Evolutionary conservation across 2,888 invertebrate genomes (phyloP).

Genomic region (Drosophila histrio): DNA sequence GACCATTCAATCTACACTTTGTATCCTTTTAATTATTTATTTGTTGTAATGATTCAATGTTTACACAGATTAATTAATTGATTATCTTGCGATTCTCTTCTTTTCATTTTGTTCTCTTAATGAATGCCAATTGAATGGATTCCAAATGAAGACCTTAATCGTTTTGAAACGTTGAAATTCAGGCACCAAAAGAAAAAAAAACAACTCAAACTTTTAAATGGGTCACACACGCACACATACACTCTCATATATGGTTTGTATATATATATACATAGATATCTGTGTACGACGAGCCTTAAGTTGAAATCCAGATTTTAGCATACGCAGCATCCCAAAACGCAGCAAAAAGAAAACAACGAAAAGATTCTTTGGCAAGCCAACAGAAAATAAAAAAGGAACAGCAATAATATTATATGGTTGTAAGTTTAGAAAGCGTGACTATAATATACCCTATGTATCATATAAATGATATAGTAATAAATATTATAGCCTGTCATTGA

Average conservation of each 20-base stretch:
- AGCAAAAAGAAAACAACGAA: slow-evolving; percentile 1
- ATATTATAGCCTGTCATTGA: neutral
- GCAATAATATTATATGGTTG: neutral
- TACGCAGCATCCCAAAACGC: slow-evolving; percentile 45
- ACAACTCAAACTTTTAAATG: slow-evolving; percentile 31
- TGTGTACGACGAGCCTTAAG: slow-evolving; percentile 5
- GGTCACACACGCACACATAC: slow-evolving; percentile 37
- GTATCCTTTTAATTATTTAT: neutral
- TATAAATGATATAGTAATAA: neutral
- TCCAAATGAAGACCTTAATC: slow-evolving; percentile 2
- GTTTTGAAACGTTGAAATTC: slow-evolving; percentile 5
- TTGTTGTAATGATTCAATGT: neutral
- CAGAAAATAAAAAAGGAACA: neutral
- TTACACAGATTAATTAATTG: slow-evolving; percentile 19
- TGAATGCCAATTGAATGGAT: neutral
- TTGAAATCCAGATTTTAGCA: slow-evolving; percentile 47
- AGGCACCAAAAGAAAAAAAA: neutral
- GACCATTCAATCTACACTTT: neutral
- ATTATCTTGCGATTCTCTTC: neutral
- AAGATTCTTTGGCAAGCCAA: slow-evolving; percentile 28
- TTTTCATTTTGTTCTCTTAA: neutral
- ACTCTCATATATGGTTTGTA: neutral
- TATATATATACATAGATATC: neutral
- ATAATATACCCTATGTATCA: slow-evolving; percentile 11
- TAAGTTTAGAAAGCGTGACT: neutral